Evolutionary conservation across 2,888 invertebrate genomes (phyloP), one percentile per base, ranked within the genome.

Genomic region (Octonoba sinensis): DNA sequence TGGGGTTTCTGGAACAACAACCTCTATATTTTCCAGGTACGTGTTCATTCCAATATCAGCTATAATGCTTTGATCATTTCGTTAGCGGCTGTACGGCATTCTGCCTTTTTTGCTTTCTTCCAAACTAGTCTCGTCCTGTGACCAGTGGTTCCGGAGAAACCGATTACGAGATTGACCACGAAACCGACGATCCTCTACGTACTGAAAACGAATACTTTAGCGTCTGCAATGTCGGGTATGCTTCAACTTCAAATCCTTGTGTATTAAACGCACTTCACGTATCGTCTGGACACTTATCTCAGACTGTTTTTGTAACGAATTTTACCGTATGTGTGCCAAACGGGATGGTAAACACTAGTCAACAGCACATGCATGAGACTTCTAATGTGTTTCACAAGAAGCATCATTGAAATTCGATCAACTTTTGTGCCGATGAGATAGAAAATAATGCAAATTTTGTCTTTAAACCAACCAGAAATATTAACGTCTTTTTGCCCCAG

Each of bases 161-260:
- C 0, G 93, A 95, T 76, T 93, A 93, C 85, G 95, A 96, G 86
- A 87, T 96, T 44, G 89, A 91, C 3, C 95, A 95, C 86, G 96
- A 96, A 88, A 89, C 93, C 85, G 95, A 95, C 87, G 47, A 46
- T 0, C 64, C 79, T 4, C 51, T 82, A 59, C 44, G 69, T 8
- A 51, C 56, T 6, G 85, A 85, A 70, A 44, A 54, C 13, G 85
- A 85, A 49, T 84, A 71, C 62, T 76, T 79, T 15, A 77, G 84
- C 0, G 70, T 76, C 15, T 78, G 83, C 51, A 84, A 85, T 66
- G 71, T 84, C 59, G 85, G 85, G 51, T 84, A 84, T 74, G 47
- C 11, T 46, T 54, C 71, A 12, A 64, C 3, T 51, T 6, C 15
- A 6, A 36, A n/a, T n/a, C n/a, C n/a, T n/a, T n/a, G n/a, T n/a